Evolutionary conservation across 2,888 invertebrate species (phyloP), one percentile per base, ranked within the genome.

Genomic region (Lagria hirta): DNA sequence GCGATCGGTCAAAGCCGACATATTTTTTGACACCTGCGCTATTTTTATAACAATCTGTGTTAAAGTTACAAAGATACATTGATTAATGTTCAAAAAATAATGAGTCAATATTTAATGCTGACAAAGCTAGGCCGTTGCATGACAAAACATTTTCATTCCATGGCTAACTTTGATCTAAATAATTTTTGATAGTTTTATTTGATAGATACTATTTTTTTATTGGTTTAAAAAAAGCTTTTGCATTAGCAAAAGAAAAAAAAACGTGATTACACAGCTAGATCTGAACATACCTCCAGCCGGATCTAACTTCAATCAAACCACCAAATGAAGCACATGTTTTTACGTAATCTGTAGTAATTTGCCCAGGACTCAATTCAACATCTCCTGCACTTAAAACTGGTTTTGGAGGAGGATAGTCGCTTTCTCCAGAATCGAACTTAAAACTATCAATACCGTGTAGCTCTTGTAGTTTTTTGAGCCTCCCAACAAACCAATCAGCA

Each of bases 361-460:
- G 68, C 4, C 78, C 79, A 0, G 84, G 84, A 22, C 78, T 77
- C 1, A 75, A 54, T 16, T 80, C 75, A 1, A 69, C 65, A 23
- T 78, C 72, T 0, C 77, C 81, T 4, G 15, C 26, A 20, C 71
- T 76, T 11, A 51, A 27, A 22, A 53, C 55, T 1, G 54, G 44
- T 53, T 80, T 75, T 66, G 80, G 76, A 17, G 84, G 84, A 23
- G 81, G 70, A 80, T 82, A 87, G 54, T 81, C 79, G 0, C 77
- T 75, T 67, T 89, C 88, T 13, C 89, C 91, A 24, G 88, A 89
- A 59, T 90, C 88, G 58, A 90, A 89, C 71, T 89, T 89, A 53
- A 87, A 81, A 45, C 83, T 81, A 57, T 86, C 84, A 12, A 91
- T 79, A 0, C 81, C 84, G 36, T 81, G 80, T 3, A 77, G 73